Conservation (phyloP, 1,140 invertebrate genomes). For the Drosophila takahashii region DNA sequence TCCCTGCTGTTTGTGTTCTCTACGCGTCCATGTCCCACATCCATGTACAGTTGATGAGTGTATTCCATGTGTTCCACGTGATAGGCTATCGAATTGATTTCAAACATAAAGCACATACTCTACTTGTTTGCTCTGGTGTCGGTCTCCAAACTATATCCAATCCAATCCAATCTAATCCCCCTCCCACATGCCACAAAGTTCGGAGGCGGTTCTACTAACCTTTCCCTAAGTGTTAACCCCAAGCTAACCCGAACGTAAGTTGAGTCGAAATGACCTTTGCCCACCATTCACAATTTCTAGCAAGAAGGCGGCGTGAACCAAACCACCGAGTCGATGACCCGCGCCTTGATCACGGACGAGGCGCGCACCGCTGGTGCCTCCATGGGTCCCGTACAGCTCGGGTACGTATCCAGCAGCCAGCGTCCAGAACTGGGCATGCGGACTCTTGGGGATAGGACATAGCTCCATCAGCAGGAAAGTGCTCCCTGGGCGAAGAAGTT, state of each 20-base stretch:
- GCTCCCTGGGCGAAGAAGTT: background rate
- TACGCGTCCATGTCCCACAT: conserved; percentile 15
- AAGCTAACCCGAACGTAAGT: conserved; percentile 14
- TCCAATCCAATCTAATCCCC: background rate
- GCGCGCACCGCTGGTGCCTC: conserved; percentile 91
- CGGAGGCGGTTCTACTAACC: conserved; percentile 53
- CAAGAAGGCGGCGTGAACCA: conserved; percentile 95
- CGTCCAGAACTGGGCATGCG: conserved; percentile 13
- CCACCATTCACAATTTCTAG: conserved; percentile 85
- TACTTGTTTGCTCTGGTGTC: conserved; percentile 60
- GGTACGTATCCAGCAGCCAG: conserved; percentile 89
- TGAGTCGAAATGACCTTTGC: conserved; percentile 47
- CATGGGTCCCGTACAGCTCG: conserved; percentile 94
- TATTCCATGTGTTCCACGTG: conserved; percentile 23
- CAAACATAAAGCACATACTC: conserved; percentile 44
- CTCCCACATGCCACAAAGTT: background rate
- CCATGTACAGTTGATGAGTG: conserved; percentile 24
- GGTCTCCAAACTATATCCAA: conserved; percentile 37
- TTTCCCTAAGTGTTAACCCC: conserved; percentile 12
- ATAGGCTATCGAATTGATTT: conserved; percentile 35
- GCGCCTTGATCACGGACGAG: conserved; percentile 95
- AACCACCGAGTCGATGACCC: conserved; percentile 95
- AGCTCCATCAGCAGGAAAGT: background rate
- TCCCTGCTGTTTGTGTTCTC: conserved; percentile 26
- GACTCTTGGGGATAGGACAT: conserved; percentile 25